Conservation (phyloP, 2,113 vertebrate genomes). For the Sarotherodon lohbergeri region DNA sequence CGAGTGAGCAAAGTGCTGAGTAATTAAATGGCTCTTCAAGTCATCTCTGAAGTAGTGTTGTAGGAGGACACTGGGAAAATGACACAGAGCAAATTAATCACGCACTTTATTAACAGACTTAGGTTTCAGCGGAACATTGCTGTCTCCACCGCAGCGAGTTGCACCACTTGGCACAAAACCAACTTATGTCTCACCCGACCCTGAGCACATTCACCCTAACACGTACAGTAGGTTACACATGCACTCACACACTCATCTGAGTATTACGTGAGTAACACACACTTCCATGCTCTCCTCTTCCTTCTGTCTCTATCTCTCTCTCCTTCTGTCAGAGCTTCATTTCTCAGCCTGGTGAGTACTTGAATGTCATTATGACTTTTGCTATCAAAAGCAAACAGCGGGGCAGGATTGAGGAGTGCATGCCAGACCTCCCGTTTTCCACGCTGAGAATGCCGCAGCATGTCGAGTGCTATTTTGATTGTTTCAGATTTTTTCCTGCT, state of each 20-base stretch:
- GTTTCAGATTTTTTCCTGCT: not conserved
- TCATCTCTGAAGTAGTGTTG: not conserved
- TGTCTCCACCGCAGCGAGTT: not conserved
- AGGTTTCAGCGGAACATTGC: not conserved
- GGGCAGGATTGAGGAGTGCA: slow-evolving; percentile 7
- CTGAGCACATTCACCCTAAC: not conserved
- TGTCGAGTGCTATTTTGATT: slow-evolving; percentile 20
- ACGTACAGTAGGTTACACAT: not conserved
- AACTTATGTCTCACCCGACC: not conserved
- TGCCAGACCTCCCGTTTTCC: slow-evolving; percentile 17
- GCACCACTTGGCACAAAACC: slow-evolving; percentile 21
- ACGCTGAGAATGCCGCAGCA: slow-evolving; percentile 8
- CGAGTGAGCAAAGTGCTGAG: slow-evolving; percentile 6
- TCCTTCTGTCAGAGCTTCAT: slow-evolving; percentile 22
- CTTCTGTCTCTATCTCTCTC: slow-evolving; percentile 5
- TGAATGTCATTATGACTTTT: slow-evolving; percentile 58
- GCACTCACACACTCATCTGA: not conserved
- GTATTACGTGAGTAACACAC: not conserved
- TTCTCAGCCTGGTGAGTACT: slow-evolving; percentile 49
- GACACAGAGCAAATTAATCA: slow-evolving; percentile 51
- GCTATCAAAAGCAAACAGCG: slow-evolving; percentile 48
- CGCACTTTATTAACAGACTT: slow-evolving; percentile 47
- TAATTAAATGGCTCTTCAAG: slow-evolving; percentile 42
- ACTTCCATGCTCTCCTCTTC: not conserved
- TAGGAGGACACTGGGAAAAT: slow-evolving; percentile 18